A percentile compares a stretch with the other conserved stretches of the same genome.
Evolutionary conservation across 2,888 invertebrate genomes (phyloP).

Genomic region (Campaea margaritaria): DNA sequence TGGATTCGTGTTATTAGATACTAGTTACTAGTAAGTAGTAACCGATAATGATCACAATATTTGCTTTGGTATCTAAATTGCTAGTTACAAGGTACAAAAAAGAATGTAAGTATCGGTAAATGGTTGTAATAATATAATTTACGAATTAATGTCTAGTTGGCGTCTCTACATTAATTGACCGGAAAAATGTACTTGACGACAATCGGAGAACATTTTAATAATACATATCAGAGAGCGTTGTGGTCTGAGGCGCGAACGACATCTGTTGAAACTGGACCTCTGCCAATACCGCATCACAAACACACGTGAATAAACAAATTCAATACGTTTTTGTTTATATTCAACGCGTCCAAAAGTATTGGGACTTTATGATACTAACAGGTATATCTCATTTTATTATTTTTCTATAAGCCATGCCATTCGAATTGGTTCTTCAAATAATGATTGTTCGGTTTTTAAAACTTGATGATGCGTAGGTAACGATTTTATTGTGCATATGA

Average conservation of each 20-base stretch:
- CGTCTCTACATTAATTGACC: conserved; percentile 25
- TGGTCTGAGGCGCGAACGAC: conserved; percentile 20
- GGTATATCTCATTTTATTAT: conserved; percentile 1
- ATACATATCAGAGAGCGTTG: conserved; percentile 22
- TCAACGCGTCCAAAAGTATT: conserved; percentile 9
- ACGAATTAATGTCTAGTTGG: conserved; percentile 7
- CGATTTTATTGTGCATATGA: not conserved
- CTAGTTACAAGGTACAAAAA: too few species aligned
- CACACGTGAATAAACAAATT: conserved; percentile 18
- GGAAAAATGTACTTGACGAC: conserved; percentile 28
- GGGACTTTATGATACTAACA: conserved; percentile 5
- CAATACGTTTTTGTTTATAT: conserved; percentile 17
- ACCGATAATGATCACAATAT: too few species aligned
- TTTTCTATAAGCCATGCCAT: not conserved
- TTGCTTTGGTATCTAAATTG: too few species aligned
- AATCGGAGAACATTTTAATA: conserved; percentile 25
- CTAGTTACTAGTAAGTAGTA: too few species aligned
- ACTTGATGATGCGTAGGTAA: not conserved
- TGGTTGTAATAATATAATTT: not conserved
- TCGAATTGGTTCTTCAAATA: not conserved
- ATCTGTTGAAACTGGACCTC: conserved; percentile 25
- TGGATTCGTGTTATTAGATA: too few species aligned
- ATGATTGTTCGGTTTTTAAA: conserved; percentile 1
- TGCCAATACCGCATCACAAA: conserved; percentile 24
- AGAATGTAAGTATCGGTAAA: too few species aligned